A percentile compares a stretch with the other conserved stretches of the same genome.
These are phyloP conservation scores for Malurus melanocephalus DNA, from an alignment of 2,113 vertebrate genomes.

Conservation along the genomic window DNA sequence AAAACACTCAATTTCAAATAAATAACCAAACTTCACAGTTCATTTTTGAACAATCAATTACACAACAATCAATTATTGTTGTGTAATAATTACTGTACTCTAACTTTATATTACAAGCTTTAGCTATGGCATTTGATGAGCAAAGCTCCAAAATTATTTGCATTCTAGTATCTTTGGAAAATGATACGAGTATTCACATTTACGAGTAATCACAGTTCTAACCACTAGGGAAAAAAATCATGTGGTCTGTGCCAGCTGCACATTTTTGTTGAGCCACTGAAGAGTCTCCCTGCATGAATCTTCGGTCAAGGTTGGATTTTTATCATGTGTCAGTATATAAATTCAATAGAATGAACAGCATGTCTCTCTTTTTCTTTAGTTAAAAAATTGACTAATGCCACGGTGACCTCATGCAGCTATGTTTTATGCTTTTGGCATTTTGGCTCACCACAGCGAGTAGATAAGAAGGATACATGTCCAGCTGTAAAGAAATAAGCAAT, in stretches of 20 bases:
- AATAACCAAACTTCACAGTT: neutral
- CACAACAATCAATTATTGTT: neutral
- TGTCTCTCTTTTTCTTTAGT: neutral
- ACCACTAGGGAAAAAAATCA: neutral
- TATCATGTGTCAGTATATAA: neutral
- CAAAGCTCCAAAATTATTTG: neutral
- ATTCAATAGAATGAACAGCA: neutral
- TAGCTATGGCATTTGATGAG: neutral
- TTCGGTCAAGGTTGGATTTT: conserved; percentile 4
- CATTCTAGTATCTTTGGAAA: neutral
- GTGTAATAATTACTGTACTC: neutral
- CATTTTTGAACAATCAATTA: neutral
- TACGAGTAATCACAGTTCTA: neutral
- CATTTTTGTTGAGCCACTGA: neutral
- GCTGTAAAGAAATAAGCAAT: conserved; percentile 7
- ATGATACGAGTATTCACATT: neutral
- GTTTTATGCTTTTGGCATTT: conserved; percentile 20
- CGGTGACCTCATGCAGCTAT: neutral
- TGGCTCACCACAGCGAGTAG: neutral
- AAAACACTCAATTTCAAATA: neutral
- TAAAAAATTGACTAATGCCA: neutral
- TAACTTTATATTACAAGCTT: neutral
- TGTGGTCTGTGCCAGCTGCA: neutral
- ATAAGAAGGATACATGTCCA: conserved; percentile 5
- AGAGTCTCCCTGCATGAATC: neutral